Conservation (phyloP, 2,113 vertebrate genomes). For the Agapornis roseicollis region DNA sequence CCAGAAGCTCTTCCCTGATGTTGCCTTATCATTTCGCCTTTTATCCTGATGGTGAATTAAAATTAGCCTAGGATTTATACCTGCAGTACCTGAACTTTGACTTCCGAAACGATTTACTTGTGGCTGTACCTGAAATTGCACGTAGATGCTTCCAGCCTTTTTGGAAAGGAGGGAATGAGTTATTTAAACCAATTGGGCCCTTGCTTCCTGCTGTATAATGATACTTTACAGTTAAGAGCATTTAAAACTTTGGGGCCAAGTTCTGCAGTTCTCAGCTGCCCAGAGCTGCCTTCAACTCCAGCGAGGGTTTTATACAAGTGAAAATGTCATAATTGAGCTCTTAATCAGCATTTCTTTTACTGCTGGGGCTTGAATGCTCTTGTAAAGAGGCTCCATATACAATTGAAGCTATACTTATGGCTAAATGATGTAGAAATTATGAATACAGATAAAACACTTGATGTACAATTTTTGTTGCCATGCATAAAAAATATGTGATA, state of each 20-base stretch:
- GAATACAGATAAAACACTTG: slow-evolving; percentile 51
- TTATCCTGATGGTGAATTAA: neutral
- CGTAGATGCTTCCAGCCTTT: neutral
- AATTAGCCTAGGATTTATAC: neutral
- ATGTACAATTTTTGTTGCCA: slow-evolving; percentile 15
- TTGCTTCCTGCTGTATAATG: neutral
- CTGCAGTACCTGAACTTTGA: neutral
- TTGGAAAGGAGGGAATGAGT: neutral
- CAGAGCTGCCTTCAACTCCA: slow-evolving; percentile 32
- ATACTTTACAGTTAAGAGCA: neutral
- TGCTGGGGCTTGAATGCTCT: slow-evolving; percentile 32
- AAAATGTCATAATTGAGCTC: slow-evolving; percentile 23
- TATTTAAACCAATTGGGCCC: neutral
- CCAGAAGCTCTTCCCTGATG: neutral
- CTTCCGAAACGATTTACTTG: neutral
- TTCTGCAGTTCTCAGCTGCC: neutral
- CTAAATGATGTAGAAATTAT: slow-evolving; percentile 59
- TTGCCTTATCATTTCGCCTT: neutral
- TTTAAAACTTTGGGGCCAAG: neutral
- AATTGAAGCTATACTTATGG: slow-evolving; percentile 51
- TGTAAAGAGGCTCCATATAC: slow-evolving; percentile 38
- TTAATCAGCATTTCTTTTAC: slow-evolving; percentile 61
- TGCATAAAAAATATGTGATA: neutral
- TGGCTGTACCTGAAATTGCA: neutral
- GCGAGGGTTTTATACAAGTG: neutral